Conservation (phyloP, 92 coral and sea anemone species). For the Actinostola sp. region DNA sequence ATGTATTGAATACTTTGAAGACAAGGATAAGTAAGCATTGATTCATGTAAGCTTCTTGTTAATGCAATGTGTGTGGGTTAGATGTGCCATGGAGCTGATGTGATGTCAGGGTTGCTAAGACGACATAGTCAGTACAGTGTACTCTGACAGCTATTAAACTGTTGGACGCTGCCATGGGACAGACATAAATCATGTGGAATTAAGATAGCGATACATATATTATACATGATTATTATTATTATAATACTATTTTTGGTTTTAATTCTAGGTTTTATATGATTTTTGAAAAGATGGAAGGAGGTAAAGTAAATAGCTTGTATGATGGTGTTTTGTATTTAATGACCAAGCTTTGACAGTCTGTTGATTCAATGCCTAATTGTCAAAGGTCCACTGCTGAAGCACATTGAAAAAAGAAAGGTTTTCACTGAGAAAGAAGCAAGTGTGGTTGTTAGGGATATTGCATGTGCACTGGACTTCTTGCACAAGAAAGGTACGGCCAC, state of each 20-base stretch:
- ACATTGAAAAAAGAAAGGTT: constrained; percentile 87
- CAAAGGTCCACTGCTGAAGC: constrained; percentile 84
- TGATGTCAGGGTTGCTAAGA: too few relatives aligned
- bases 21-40: constrained; percentile 54
- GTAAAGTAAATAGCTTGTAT: too few relatives aligned
- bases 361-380: too few relatives aligned
- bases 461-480: constrained; percentile 79
- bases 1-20: constrained; percentile 87
- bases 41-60: neutral
- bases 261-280: constrained; percentile 69
- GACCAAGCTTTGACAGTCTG: too few relatives aligned
- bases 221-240: too few relatives aligned
- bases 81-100: neutral
- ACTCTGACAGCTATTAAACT: too few relatives aligned
- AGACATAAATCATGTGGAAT: too few relatives aligned
- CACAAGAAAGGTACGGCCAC: constrained; percentile 77
- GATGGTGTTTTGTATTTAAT: too few relatives aligned
- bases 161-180: too few relatives aligned
- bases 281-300: constrained; percentile 90
- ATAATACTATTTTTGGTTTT: neutral
- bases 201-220: too few relatives aligned
- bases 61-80: neutral
- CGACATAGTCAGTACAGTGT: too few relatives aligned
- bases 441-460: constrained; percentile 82
- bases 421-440: constrained; percentile 98